Evolutionary conservation across 1,140 invertebrate genomes (phyloP), one percentile per base, ranked within the genome.

Genomic region (Protaetia brevitarsis): DNA sequence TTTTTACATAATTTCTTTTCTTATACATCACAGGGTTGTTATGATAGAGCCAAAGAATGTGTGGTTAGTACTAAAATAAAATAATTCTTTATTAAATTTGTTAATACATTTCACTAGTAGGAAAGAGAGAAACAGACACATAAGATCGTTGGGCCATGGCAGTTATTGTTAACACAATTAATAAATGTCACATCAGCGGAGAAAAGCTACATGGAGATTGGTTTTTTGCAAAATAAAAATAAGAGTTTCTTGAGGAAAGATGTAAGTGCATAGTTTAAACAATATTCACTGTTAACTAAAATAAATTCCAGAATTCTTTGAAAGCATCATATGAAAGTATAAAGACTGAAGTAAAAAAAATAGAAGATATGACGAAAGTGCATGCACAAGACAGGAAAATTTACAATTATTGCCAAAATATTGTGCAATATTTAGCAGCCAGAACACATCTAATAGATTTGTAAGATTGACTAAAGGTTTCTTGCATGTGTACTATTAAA

Each of bases 241-340:
- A 87, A 86, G 78, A 81, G 86, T 67, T 87, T 88, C 72, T 75
- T 87, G 28, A 76, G 86, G 65, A 90, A 89, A 84, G 88, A 91
- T 81, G 88, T 89, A 81, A 72, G 72, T 74, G 51, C 31, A n/a
- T 16, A 28, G 6, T 58, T 58, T n/a, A 28, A 28, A 11, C 5
- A 29, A 2, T 1, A 23, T 58, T n/a, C n/a, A n/a, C n/a, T n/a
- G n/a, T n/a, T n/a, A n/a, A n/a, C n/a, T n/a, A n/a, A n/a, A n/a
- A n/a, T n/a, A n/a, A 59, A 66, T 79, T 78, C 28, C 73, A 87
- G 85, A 86, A 84, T 77, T 86, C 85, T 2, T 74, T 87, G 28
- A 82, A 80, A 74, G 81, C 84, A 8, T 80, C 83, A 13, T 87
- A 86, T 72, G 85, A 88, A 71, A 74, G 78, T 2, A 74, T 87